These are phyloP conservation scores for Bergia puertoricense DNA, from an alignment of 92 coral and sea anemone species.

Conservation along the genomic window DNA sequence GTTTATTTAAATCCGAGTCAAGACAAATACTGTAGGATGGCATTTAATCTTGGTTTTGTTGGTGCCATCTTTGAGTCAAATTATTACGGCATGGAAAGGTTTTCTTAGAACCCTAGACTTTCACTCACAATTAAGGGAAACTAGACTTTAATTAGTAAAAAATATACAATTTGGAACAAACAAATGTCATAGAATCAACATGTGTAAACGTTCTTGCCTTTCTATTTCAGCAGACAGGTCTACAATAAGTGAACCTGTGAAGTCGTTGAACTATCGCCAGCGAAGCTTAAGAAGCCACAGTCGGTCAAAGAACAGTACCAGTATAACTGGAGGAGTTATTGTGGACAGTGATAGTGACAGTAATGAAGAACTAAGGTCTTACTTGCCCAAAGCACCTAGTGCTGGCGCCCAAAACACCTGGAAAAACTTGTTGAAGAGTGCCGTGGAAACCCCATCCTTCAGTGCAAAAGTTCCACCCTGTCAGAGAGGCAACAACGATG, in stretches of 20 bases:
- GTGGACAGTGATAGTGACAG: constrained; percentile 31
- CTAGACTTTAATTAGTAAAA: too few relatives aligned
- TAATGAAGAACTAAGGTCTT: constrained; percentile 4
- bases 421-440: not conserved
- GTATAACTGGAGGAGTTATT: not conserved
- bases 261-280: constrained; percentile 30
- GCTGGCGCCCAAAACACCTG: not conserved
- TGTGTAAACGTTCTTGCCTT: not conserved
- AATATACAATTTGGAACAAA: too few relatives aligned
- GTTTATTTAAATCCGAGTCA: too few relatives aligned
- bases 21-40: too few relatives aligned
- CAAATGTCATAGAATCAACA: too few relatives aligned
- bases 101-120: too few relatives aligned
- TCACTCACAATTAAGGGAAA: too few relatives aligned
- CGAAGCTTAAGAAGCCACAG: constrained; percentile 34
- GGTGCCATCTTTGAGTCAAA: too few relatives aligned
- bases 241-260: not conserved
- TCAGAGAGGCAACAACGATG: not conserved
- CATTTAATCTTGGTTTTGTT: too few relatives aligned
- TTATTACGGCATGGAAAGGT: too few relatives aligned
- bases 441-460: not conserved
- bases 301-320: not conserved
- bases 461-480: not conserved
- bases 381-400: not conserved
- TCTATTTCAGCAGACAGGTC: not conserved